Base-by-base conservation (phyloP, 35 echinoderm and acorn worm genomes). In the Holothuria glaberrima region DNA sequence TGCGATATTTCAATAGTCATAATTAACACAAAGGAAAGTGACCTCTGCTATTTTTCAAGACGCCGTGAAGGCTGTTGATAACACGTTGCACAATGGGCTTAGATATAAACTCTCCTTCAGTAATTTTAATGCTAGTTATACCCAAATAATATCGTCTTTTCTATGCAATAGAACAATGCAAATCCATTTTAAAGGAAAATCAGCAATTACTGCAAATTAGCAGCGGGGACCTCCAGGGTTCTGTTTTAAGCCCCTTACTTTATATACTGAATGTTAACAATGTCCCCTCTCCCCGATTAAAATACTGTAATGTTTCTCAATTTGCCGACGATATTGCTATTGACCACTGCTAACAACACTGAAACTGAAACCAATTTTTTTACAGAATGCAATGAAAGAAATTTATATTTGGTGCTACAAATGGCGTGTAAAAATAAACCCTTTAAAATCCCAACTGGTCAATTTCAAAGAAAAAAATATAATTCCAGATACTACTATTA, bases 71-170 rank as follows among this genome's bases (percentile, higher is more conserved):
- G 79, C 52, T 3, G 57, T 83, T 34, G 79, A 83, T 34, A 60
- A 83, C 48, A 61, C 58, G 12, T 83, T 45, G 48, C 79, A 83
- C 58, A 83, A 83, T 61, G 79, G 79, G 12, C n/a, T n/a, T n/a
- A n/a, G n/a, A n/a, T n/a, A n/a, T n/a, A n/a, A n/a, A n/a, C n/a
- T n/a, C n/a, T n/a, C 17, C 30, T 58, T n/a, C 4, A 27, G 1
- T 34, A 57, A 59, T n/a, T 20, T 83, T 7, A 41, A 41, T 9
- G 2, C 58, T 13, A 57, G 26, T 34, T 32, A 52, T 22, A 60
- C 30, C 5, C 12, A 48, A 29, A 7, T 83, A 22, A 3, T 83
- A 0, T 83, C 28, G 21, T 83, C 79, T 20, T 83, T 27, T 32
- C 52, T 83, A 10, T 25, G 7, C 16, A 20, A 83, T 46, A 44